A percentile compares a stretch with the other conserved stretches of the same genome.
Conservation (phyloP, 2,888 invertebrate genomes). For the Danaus chrysippus region DNA sequence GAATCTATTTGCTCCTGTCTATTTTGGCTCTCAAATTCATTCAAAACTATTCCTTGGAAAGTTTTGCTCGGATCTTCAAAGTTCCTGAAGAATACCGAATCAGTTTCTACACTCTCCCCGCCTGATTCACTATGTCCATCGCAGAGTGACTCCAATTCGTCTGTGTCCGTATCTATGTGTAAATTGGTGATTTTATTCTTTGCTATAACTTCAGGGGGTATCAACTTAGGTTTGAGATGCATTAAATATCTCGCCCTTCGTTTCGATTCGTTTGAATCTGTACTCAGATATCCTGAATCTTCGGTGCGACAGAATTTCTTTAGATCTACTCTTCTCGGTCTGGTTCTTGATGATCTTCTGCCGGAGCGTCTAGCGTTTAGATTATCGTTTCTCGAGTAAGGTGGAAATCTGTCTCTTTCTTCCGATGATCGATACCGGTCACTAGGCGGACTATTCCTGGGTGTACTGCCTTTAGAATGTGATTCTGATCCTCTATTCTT, state of each 20-base stretch:
- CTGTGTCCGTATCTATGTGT: conserved; percentile 80
- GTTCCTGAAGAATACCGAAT: conserved; percentile 91
- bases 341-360: conserved; percentile 61
- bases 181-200: conserved; percentile 49
- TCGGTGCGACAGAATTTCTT: conserved; percentile 73
- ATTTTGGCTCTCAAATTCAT: conserved; percentile 49
- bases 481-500: conserved; percentile 54
- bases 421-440: conserved; percentile 57
- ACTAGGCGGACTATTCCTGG: conserved; percentile 55
- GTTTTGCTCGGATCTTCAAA: conserved; percentile 74
- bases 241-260: conserved; percentile 68
- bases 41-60: conserved; percentile 59
- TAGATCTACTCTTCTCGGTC: conserved; percentile 63
- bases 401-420: conserved; percentile 61
- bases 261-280: conserved; percentile 85
- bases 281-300: conserved; percentile 92
- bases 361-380: conserved; percentile 61
- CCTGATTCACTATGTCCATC: conserved; percentile 92
- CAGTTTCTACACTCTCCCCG: conserved; percentile 91
- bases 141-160: conserved; percentile 86
- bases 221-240: conserved; percentile 61
- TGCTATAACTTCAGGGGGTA: conserved; percentile 45
- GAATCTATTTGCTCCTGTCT: conserved; percentile 68
- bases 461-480: conserved; percentile 45
- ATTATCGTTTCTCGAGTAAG: conserved; percentile 56